phyloP scores from a whole-genome alignment of 2,113 vertebrate species.

The Microcebus griseorufus region DNA sequence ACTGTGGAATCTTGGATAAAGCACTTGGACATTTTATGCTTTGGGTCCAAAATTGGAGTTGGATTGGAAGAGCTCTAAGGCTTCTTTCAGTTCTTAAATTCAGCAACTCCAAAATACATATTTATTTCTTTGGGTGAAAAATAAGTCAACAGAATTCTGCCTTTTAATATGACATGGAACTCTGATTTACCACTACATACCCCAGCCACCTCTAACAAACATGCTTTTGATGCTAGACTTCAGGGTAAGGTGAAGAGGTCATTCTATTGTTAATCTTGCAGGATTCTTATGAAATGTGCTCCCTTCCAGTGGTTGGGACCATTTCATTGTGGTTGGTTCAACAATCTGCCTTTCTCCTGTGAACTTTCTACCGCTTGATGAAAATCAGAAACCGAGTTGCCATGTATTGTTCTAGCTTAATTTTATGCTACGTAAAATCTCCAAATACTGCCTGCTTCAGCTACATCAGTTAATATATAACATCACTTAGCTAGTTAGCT shows the following conservation, averaged over 20 bases:
- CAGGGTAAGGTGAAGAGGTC: not conserved
- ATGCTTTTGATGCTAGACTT: not conserved
- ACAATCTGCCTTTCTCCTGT: not conserved
- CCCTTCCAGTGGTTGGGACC: not conserved
- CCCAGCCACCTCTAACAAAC: not conserved
- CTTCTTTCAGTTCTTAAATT: conserved; percentile 9
- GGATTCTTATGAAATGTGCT: not conserved
- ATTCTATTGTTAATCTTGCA: not conserved
- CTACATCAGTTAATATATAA: not conserved
- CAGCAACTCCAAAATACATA: not conserved
- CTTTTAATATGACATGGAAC: not conserved
- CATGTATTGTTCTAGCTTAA: not conserved
- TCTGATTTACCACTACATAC: not conserved
- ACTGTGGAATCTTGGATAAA: not conserved
- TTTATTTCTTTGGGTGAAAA: not conserved
- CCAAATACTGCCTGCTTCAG: not conserved
- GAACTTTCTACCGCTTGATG: not conserved
- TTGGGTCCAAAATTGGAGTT: not conserved
- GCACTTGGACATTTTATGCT: not conserved
- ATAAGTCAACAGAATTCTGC: not conserved
- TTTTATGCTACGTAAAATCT: not conserved
- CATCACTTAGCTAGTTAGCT: not conserved
- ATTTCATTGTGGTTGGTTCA: not conserved
- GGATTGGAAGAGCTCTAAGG: not conserved
- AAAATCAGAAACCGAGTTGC: not conserved